A percentile compares a stretch with the other conserved stretches of the same genome.
These are phyloP conservation scores for Sylvietta virens DNA, from an alignment of 2,113 vertebrate species.

Conservation along the genomic window DNA sequence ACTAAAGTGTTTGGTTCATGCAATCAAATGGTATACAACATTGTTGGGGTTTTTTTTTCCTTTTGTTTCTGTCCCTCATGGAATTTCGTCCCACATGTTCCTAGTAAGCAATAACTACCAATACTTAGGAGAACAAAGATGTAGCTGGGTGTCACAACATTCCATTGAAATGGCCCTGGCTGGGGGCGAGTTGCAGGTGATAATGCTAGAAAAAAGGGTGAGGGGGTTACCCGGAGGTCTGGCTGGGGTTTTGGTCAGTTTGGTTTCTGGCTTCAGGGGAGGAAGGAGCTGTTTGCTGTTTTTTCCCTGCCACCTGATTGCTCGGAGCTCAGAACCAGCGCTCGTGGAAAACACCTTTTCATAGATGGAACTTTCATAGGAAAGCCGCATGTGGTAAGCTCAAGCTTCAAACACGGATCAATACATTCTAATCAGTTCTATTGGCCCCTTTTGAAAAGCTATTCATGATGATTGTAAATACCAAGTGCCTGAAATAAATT, in stretches of 20 bases:
- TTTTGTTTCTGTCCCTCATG: background rate
- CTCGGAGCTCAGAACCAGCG: accelerated
- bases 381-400: background rate
- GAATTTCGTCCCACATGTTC: background rate
- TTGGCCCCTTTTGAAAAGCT: background rate
- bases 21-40: background rate
- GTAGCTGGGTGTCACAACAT: background rate
- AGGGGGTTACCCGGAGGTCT: background rate
- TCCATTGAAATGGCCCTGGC: background rate
- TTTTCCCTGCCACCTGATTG: background rate
- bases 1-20: background rate
- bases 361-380: background rate
- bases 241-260: background rate
- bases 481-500: background rate
- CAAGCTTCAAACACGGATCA: background rate
- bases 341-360: background rate
- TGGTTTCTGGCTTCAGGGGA: background rate
- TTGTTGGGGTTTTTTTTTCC: background rate
- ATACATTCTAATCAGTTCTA: background rate
- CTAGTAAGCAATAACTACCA: background rate
- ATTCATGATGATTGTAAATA: background rate
- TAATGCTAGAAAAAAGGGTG: too few species aligned
- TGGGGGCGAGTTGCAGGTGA: too few species aligned
- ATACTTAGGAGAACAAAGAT: background rate
- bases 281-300: background rate